Conservation (phyloP, 2,113 vertebrate genomes). For the Psammodynastes pulverulentus region DNA sequence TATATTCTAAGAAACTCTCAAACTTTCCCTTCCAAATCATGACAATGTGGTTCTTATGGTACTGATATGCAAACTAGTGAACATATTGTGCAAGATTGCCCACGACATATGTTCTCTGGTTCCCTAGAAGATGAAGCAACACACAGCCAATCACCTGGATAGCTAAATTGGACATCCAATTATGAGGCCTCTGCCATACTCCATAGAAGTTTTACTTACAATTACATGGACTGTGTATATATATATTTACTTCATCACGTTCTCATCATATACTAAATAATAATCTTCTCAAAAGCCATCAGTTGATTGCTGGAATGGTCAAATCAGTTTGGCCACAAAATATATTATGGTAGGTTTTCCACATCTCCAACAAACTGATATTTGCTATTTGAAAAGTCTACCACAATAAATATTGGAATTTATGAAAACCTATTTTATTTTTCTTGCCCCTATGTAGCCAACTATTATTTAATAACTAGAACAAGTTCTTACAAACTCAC, state of each 20-base stretch:
- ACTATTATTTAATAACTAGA: background rate
- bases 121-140: too few relatives aligned
- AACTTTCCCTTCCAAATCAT: background rate
- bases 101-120: too few relatives aligned
- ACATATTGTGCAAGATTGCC: too few relatives aligned
- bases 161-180: too few relatives aligned
- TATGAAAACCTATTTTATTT: background rate
- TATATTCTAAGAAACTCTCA: background rate
- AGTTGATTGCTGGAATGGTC: background rate
- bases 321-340: background rate
- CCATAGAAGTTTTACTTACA: too few relatives aligned
- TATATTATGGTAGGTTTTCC: background rate
- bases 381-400: background rate
- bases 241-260: too few relatives aligned
- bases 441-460: constrained; percentile 1
- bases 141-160: too few relatives aligned
- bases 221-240: too few relatives aligned
- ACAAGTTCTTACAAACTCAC: background rate
- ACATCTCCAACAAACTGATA: background rate
- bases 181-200: too few relatives aligned
- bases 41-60: background rate
- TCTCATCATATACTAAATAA: too few relatives aligned
- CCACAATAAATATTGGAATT: background rate
- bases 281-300: background rate
- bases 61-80: background rate